phyloP scores from a whole-genome alignment of 2,888 invertebrate species.

The Teinopalpus imperialis region DNA sequence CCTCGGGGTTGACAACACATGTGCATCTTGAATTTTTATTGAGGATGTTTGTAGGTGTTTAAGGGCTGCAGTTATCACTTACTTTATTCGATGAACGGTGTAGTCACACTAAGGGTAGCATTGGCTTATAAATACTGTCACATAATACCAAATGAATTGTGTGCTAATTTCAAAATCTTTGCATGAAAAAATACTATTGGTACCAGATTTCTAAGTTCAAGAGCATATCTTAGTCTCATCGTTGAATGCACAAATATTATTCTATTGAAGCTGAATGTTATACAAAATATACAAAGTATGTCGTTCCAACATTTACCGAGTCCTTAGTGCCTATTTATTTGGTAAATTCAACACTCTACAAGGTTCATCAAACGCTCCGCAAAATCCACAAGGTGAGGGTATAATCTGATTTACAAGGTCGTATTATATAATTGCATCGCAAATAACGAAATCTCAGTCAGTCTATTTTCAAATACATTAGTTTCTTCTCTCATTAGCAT shows the following conservation, averaged over 20 bases:
- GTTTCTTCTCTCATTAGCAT: slow-evolving; percentile 13
- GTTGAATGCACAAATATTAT: slow-evolving; percentile 4
- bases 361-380: slow-evolving; percentile 15
- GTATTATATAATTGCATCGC: background rate
- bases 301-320: no score
- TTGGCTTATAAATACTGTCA: no score
- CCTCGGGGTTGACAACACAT: no score
- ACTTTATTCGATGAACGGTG: no score
- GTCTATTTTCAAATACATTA: slow-evolving; percentile 1
- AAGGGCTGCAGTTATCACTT: no score
- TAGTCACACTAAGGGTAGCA: no score
- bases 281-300: slow-evolving; percentile 10
- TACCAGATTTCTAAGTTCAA: background rate
- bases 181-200: no score
- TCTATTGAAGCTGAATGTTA: background rate
- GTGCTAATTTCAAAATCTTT: no score
- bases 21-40: no score
- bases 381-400: slow-evolving; percentile 22
- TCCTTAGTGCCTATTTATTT: slow-evolving; percentile 21
- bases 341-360: slow-evolving; percentile 18
- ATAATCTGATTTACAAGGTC: slow-evolving; percentile 13
- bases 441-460: background rate
- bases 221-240: background rate
- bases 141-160: no score
- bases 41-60: no score